Conservation (phyloP, 2,888 invertebrate genomes). For the Acronicta leporina region DNA sequence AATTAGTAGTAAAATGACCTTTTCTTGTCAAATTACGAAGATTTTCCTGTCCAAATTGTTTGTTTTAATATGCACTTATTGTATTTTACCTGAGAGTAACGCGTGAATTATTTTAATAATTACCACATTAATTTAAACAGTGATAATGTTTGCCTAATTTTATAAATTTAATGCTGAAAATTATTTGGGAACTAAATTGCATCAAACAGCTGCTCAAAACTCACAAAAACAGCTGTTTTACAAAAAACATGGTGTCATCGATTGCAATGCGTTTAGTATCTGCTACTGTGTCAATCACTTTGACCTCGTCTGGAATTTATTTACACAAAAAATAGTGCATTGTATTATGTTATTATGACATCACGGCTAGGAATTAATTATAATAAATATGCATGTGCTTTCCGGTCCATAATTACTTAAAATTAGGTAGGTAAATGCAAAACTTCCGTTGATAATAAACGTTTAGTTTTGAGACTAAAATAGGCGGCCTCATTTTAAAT, state of each 20-base stretch:
- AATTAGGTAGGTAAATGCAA: background rate
- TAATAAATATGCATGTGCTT: background rate
- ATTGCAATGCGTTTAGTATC: conserved; percentile 41
- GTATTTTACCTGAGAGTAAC: background rate
- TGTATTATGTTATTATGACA: conserved; percentile 27
- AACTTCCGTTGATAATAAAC: background rate
- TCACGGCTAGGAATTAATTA: background rate
- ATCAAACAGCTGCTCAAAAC: conserved; percentile 54
- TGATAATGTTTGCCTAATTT: conserved; percentile 1
- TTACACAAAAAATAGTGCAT: conserved; percentile 48
- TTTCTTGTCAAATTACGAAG: background rate
- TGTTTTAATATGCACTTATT: background rate
- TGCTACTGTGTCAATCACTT: conserved; percentile 36
- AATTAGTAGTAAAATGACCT: conserved; percentile 11
- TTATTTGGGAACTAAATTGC: conserved; percentile 19
- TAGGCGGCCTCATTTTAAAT: conserved; percentile 17
- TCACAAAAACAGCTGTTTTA: background rate
- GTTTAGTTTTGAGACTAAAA: conserved; percentile 10
- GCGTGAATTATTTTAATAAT: background rate
- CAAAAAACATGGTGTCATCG: conserved; percentile 40
- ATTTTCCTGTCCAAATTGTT: too few species aligned
- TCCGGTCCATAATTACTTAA: background rate
- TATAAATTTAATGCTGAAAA: background rate
- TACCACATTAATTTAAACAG: background rate
- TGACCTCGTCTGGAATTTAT: conserved; percentile 40